phyloP scores from a whole-genome alignment of 1,140 invertebrate genomes.

The Wiebesia pumilae region DNA sequence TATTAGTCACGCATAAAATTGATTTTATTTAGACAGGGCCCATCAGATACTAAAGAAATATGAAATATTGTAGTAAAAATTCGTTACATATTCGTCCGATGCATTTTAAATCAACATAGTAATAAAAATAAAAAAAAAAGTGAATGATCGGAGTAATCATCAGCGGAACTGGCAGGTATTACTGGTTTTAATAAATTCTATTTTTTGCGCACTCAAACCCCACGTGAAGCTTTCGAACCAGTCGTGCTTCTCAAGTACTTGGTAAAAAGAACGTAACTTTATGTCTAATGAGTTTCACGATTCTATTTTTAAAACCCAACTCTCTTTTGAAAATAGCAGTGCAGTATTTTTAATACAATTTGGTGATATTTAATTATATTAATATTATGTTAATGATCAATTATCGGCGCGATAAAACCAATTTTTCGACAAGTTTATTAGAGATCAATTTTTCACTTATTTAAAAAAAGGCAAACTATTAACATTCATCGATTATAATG shows the following conservation, averaged over 20 bases:
- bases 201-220: constrained; percentile 38
- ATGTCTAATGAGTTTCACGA: constrained; percentile 31
- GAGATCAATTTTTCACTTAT: too few species aligned
- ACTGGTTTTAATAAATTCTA: constrained; percentile 49
- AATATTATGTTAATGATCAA: not conserved
- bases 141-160: constrained; percentile 8
- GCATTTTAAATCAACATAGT: not conserved
- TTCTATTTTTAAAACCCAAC: constrained; percentile 29
- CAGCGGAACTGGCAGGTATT: not conserved
- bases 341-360: not conserved
- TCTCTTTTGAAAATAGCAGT: not conserved
- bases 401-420: not conserved
- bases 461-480: too few species aligned
- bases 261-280: constrained; percentile 19
- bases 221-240: constrained; percentile 29
- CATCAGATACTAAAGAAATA: too few species aligned
- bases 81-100: not conserved
- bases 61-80: not conserved
- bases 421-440: too few species aligned
- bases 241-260: constrained; percentile 38
- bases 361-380: not conserved
- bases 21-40: too few species aligned
- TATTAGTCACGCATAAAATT: too few species aligned
- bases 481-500: too few species aligned
- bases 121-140: not conserved